Evolutionary conservation across 2,888 invertebrate species (phyloP).

Genomic region (Glyphotaelius pellucidus): DNA sequence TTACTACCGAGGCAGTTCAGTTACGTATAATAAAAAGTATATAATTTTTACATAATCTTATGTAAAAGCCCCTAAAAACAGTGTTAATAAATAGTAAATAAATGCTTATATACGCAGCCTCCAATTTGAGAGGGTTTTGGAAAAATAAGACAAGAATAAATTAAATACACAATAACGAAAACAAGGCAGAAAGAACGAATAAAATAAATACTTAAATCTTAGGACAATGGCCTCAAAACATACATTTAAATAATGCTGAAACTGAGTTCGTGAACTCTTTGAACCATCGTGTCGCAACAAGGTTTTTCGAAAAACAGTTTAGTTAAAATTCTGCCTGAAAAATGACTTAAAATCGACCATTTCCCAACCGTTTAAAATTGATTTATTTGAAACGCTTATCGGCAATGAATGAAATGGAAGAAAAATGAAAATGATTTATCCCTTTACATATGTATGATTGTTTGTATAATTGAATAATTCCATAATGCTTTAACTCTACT

Average conservation of each 20-base stretch:
- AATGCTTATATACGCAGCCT: neutral
- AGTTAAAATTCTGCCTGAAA: neutral
- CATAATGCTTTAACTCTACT: neutral
- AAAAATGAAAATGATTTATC: slow-evolving; percentile 5
- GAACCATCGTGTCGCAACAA: neutral
- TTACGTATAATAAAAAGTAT: no score
- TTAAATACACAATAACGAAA: no score
- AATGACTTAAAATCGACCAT: neutral
- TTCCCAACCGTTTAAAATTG: neutral
- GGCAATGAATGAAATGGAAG: neutral
- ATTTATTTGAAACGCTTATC: neutral
- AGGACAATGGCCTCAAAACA: neutral
- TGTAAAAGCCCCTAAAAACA: no score
- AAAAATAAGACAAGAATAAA: neutral
- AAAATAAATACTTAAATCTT: neutral
- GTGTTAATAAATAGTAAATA: no score
- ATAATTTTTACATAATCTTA: no score
- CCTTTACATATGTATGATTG: neutral
- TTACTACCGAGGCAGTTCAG: no score
- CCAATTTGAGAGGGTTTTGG: neutral
- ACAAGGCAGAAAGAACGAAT: no score
- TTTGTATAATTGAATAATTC: slow-evolving; percentile 5
- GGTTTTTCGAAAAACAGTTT: neutral
- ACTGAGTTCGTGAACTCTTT: neutral
- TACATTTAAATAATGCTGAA: neutral